Base-by-base conservation (phyloP, 2,797 vertebrate species). In the Catostomus latipinnis region DNA sequence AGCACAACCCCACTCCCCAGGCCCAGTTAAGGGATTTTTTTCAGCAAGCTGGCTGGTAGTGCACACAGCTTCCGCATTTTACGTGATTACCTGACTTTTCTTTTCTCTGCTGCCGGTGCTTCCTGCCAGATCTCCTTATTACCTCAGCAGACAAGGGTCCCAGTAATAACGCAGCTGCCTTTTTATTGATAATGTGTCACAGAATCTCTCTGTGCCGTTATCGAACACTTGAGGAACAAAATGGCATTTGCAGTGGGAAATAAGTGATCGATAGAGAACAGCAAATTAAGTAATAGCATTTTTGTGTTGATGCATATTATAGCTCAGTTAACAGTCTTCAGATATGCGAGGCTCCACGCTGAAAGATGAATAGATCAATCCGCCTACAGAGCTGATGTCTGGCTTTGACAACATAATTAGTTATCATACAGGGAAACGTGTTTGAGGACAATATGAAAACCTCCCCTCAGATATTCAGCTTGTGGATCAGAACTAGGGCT, bases 251-350 rank as follows among this genome's bases (percentile, higher is more conserved):
- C 75, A 48, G 54, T 69, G 63, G 68, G 78, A 84, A 87, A 87
- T 86, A 85, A 87, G 84, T 71, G 75, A 88, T 90, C 89, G 83
- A 90, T 89, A 80, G 78, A 78, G 71, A 88, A 87, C 84, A 88
- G 86, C 81, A 88, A 90, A 89, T 89, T 87, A 89, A 90, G 88
- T 88, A 89, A 89, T 88, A 86, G 88, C 82, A 66, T 82, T 88
- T 88, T 86, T 88, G 86, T 84, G 88, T 83, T 72, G 18, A 83
- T 86, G 88, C 85, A 88, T 89, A 88, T 85, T 88, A 86, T 77
- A 78, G 87, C 74, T 65, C 71, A 70, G 83, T 90, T 90, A 85
- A 88, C 85, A 88, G 85, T 61, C 50, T 76, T 73, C 48, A n/a
- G 77, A 83, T 74, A 69, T 67, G 78, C 75, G 48, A 57, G 73